A percentile compares a stretch with the other conserved stretches of the same genome.
Conservation (phyloP, 2,113 vertebrate species). For the Hoplias malabaricus region DNA sequence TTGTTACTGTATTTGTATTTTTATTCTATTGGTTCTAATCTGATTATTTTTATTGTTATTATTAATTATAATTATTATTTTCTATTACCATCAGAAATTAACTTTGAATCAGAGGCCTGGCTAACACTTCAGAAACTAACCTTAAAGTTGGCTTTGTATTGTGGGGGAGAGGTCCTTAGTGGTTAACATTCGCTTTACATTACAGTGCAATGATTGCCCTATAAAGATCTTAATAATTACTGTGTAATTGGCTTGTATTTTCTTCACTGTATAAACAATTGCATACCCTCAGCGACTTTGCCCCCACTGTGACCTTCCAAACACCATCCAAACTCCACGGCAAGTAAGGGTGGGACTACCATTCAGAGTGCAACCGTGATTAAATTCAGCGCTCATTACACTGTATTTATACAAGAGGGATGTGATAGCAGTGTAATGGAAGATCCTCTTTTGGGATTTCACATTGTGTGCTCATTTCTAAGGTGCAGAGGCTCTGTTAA, state of each 20-base stretch:
- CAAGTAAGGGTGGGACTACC: background rate
- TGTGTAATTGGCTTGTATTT: conserved; percentile 24
- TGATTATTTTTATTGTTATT: conserved; percentile 54
- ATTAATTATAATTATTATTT: conserved; percentile 56
- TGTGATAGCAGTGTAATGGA: background rate
- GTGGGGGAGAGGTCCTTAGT: conserved; percentile 49
- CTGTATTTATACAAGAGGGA: background rate
- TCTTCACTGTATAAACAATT: conserved; percentile 37
- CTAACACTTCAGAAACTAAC: conserved; percentile 42
- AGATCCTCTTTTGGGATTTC: background rate
- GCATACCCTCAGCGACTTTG: background rate
- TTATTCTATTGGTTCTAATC: conserved; percentile 67
- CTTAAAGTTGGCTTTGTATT: conserved; percentile 26
- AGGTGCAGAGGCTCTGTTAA: background rate
- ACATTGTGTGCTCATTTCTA: conserved; percentile 5
- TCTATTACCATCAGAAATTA: conserved; percentile 54
- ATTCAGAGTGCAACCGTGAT: background rate
- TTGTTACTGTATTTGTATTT: conserved; percentile 63
- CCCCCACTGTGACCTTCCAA: background rate
- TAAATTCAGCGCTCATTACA: background rate
- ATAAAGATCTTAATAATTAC: conserved; percentile 1
- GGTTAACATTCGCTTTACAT: conserved; percentile 24
- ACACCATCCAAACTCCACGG: background rate
- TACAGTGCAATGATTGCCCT: conserved; percentile 8
- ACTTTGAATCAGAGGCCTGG: conserved; percentile 48